These are phyloP conservation scores for Oenanthe melanoleuca DNA, from an alignment of 2,113 vertebrate genomes.

Conservation along the genomic window DNA sequence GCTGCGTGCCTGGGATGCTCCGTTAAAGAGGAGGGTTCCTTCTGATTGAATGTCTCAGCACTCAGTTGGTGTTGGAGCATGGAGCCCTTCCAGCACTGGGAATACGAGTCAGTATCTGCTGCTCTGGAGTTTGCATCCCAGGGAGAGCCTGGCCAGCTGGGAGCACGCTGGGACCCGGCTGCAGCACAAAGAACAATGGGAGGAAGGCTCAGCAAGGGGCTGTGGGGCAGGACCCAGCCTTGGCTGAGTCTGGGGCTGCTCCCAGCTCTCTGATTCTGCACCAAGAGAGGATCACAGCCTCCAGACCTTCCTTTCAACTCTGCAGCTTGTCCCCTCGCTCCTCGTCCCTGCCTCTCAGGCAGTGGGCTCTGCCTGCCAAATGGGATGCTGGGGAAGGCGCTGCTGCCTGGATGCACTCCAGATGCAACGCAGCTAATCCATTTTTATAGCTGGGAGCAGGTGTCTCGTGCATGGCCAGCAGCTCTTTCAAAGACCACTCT, in stretches of 20 bases:
- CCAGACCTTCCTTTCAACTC: slow-evolving; percentile 52
- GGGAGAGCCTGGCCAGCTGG: slow-evolving; percentile 20
- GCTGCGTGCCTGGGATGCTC: not conserved
- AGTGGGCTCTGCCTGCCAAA: slow-evolving; percentile 18
- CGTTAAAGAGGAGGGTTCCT: not conserved
- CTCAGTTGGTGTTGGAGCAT: not conserved
- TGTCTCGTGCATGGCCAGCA: not conserved
- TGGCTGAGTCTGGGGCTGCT: not conserved
- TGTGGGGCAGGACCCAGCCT: not conserved
- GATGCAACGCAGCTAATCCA: slow-evolving; percentile 23
- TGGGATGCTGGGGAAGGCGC: slow-evolving; percentile 8
- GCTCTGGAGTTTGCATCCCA: not conserved
- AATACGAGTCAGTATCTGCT: slow-evolving; percentile 30
- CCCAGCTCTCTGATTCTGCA: not conserved
- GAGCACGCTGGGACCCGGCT: slow-evolving; percentile 36
- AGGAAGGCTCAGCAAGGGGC: not conserved
- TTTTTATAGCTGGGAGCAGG: slow-evolving; percentile 36
- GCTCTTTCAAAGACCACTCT: not conserved
- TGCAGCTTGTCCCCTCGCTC: not conserved
- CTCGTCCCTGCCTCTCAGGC: not conserved
- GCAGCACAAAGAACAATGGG: slow-evolving; percentile 9
- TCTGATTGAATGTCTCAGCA: not conserved
- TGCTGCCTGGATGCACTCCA: slow-evolving; percentile 58
- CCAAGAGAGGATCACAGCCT: slow-evolving; percentile 17
- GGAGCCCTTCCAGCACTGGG: not conserved